phyloP scores from a whole-genome alignment of 2,113 vertebrate genomes.

The Dipodomys stephensi region DNA sequence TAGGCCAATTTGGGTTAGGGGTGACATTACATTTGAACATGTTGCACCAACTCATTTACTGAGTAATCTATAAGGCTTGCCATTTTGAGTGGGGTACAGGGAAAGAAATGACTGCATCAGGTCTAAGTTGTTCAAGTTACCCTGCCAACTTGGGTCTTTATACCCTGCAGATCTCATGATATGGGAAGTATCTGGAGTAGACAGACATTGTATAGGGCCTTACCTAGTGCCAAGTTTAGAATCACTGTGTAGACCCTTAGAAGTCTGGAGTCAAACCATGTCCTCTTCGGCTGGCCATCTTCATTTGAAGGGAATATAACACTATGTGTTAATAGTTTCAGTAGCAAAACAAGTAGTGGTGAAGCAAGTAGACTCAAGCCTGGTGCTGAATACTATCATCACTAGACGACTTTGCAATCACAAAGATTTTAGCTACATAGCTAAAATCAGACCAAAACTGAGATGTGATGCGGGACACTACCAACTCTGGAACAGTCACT shows the following conservation, averaged over 20 bases:
- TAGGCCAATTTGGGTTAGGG: not conserved
- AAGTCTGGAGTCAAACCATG: not conserved
- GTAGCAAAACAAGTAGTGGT: not conserved
- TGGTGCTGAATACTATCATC: not conserved
- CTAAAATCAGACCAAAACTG: not conserved
- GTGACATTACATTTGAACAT: not conserved
- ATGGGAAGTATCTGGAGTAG: not conserved
- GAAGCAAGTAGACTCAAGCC: not conserved
- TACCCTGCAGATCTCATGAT: not conserved
- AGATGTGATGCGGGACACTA: not conserved
- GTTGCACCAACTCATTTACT: not conserved
- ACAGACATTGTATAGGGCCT: not conserved
- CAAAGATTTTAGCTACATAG: not conserved
- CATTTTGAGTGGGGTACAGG: not conserved
- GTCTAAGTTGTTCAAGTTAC: not conserved
- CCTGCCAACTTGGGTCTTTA: not conserved
- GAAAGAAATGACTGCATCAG: not conserved
- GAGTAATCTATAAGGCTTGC: not conserved
- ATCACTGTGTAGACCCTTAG: not conserved
- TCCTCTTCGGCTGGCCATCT: not conserved
- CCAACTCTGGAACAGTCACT: not conserved
- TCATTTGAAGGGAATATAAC: not conserved
- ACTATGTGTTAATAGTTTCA: not conserved
- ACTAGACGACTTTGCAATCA: not conserved
- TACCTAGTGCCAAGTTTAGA: not conserved